A percentile compares a stretch with the other conserved stretches of the same genome.
Evolutionary conservation across 2,797 vertebrate genomes (phyloP).

Genomic region (Bucorvus abyssinicus): DNA sequence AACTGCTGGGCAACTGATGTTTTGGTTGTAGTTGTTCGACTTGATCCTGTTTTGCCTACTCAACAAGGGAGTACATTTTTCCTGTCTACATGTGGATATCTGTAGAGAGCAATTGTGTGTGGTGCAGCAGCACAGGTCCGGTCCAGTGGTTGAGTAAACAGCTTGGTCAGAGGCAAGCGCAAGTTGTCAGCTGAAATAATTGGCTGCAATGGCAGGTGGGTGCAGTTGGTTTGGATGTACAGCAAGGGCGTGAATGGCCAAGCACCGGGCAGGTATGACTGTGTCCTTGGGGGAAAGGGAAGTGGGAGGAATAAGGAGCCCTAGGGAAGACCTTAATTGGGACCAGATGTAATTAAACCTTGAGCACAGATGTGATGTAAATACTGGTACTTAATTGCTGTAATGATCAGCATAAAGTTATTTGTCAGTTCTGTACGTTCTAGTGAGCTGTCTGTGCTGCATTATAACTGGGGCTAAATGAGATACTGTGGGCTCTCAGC

Average conservation of each 20-base stretch:
- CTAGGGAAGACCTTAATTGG: conserved; percentile 28
- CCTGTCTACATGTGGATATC: accelerated
- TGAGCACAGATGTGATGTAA: conserved; percentile 25
- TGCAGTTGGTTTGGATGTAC: background rate
- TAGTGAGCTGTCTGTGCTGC: conserved; percentile 37
- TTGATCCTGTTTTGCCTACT: background rate
- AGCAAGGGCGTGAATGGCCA: background rate
- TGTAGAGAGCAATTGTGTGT: background rate
- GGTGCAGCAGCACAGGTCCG: background rate
- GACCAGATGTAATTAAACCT: conserved; percentile 24
- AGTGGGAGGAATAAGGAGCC: background rate
- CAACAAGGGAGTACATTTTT: background rate
- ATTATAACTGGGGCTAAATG: conserved; percentile 47
- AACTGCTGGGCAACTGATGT: background rate
- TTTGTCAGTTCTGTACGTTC: conserved; percentile 33
- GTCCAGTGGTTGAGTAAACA: background rate
- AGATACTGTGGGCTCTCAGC: conserved; percentile 40
- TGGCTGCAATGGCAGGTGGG: background rate
- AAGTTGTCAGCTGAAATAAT: background rate
- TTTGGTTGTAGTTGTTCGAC: background rate
- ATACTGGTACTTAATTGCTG: conserved; percentile 54
- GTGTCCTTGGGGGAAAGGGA: background rate
- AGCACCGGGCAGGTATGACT: background rate
- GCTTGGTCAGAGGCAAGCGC: background rate
- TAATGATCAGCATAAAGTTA: conserved; percentile 59